Evolutionary conservation across 2,888 invertebrate genomes (phyloP).

Genomic region (Fabriciana adippe): DNA sequence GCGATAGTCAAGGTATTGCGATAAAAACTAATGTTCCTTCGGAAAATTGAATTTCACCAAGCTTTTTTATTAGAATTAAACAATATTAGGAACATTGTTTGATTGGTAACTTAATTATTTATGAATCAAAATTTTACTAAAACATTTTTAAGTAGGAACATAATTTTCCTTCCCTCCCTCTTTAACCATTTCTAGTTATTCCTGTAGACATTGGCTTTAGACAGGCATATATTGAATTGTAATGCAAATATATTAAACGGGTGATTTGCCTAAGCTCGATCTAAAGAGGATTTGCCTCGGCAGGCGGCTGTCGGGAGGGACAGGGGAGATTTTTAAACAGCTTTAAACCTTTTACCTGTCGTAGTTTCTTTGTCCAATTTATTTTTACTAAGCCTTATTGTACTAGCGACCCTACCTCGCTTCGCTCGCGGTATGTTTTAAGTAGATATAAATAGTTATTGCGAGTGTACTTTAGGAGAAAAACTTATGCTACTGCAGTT

Average conservation of each 20-base stretch:
- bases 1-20: neutral
- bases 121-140: neutral
- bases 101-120: no score
- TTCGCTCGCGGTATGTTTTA: neutral
- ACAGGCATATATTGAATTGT: conserved; percentile 27
- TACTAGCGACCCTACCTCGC: neutral
- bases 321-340: conserved; percentile 2
- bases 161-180: neutral
- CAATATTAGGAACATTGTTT: no score
- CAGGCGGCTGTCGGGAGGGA: conserved; percentile 6
- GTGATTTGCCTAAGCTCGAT: conserved; percentile 31
- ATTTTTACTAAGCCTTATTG: neutral
- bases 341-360: conserved; percentile 14
- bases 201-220: conserved; percentile 7
- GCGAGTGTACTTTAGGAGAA: no score
- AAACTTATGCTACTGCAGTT: no score
- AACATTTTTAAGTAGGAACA: neutral
- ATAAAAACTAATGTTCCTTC: neutral
- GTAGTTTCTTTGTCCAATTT: conserved; percentile 1
- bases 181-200: conserved; percentile 9
- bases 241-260: conserved; percentile 34
- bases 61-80: no score
- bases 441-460: no score
- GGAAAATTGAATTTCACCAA: neutral
- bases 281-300: conserved; percentile 27